Percentiles rank a stretch among this genome's conserved stretches.
Evolutionary conservation across 2,113 vertebrate genomes (phyloP).

Genomic region (Rallus limicola): DNA sequence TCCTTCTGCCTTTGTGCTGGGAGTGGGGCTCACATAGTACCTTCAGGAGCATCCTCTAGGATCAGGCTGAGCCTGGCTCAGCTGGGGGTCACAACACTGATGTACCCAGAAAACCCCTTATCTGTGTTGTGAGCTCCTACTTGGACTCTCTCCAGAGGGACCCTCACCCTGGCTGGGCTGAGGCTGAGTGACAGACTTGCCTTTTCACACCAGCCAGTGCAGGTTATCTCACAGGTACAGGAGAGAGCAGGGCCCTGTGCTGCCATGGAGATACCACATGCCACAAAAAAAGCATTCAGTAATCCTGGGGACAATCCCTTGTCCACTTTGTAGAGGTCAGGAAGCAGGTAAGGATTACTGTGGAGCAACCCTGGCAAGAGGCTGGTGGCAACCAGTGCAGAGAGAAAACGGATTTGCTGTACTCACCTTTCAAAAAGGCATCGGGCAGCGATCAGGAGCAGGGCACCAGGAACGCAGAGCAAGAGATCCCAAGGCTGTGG

Average conservation of each 20-base stretch:
- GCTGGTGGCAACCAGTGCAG: background rate
- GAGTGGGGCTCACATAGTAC: background rate
- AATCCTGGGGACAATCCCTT: background rate
- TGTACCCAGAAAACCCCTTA: background rate
- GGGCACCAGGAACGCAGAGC: slow-evolving; percentile 72
- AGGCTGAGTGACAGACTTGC: background rate
- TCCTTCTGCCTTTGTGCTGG: background rate
- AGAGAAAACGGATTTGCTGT: background rate
- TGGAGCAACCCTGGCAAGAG: background rate
- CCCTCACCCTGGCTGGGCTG: background rate
- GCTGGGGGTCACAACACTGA: background rate
- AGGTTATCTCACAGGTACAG: background rate
- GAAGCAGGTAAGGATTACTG: background rate
- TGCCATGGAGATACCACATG: background rate
- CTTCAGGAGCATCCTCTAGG: background rate
- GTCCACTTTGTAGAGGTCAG: background rate
- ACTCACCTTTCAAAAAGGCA: slow-evolving; percentile 78
- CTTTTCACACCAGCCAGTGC: background rate
- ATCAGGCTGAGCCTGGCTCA: background rate
- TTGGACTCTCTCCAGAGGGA: background rate
- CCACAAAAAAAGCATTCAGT: background rate
- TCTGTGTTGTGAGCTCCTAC: background rate
- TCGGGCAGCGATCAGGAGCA: slow-evolving; percentile 68
- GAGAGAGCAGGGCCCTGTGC: background rate
- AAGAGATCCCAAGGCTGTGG: slow-evolving; percentile 79